Evolutionary conservation across 2,888 invertebrate genomes (phyloP), one percentile per base, ranked within the genome.

Genomic region (Piscicola geometra): DNA sequence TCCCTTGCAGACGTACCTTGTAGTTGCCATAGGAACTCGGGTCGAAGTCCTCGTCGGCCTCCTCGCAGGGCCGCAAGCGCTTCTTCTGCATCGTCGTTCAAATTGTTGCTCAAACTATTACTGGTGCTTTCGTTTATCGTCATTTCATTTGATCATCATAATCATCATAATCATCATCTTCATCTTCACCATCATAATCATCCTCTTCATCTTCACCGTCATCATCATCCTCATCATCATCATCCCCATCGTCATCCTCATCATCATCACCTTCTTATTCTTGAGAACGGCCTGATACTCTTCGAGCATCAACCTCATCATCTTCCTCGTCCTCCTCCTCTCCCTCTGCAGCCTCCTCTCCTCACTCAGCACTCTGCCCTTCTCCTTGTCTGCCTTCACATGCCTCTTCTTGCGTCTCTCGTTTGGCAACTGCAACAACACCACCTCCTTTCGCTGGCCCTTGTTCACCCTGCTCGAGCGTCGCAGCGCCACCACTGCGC

Each of bases 381-480:
- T 35, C 32, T 70, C 75, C 36, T 60, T 35, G n/a, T 70, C 75
- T 33, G 70, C 52, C 28, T 50, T 3, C 21, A 36, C 25, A 0
- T 28, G 41, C 15, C 73, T 74, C 76, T 75, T 76, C 69, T 66
- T 72, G 25, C 69, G 71, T 33, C 75, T 77, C 64, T 75, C 79
- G 70, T 75, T 66, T 9, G 76, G 73, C 64, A 72, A 50, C n/a
- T 76, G 71, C 41, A 71, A 32, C 2, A 28, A 36, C 30, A 74
- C 70, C 74, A 67, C 33, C 41, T 77, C 75, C 47, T 70, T 76
- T 21, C 79, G 66, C 76, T 78, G 80, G 18, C 79, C 79, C 33
- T 78, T 79, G 64, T 78, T 80, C 0, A 79, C 70, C 56, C 79
- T 66, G n/a, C 78, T 36, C 18, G 79, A 80, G 35, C 80, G 25